Evolutionary conservation across 2,797 vertebrate genomes (phyloP).

Genomic region (Clamator glandarius): DNA sequence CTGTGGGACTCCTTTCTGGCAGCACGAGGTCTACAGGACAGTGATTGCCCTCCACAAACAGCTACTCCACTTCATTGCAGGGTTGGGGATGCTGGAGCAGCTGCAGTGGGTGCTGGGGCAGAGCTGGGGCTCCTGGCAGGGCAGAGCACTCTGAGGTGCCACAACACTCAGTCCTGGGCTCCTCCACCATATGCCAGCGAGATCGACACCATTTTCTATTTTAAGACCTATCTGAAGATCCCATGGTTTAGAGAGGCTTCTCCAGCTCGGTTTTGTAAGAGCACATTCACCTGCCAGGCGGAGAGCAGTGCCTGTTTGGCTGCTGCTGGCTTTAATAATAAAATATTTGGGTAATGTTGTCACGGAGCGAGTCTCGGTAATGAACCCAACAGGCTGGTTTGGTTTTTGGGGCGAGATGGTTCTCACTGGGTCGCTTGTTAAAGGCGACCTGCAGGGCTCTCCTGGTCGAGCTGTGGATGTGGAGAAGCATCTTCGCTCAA

Average conservation of each 20-base stretch:
- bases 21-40: not conserved
- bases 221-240: not conserved
- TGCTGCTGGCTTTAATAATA: not conserved
- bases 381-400: not conserved
- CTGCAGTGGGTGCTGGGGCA: not conserved
- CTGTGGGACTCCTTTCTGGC: not conserved
- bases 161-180: not conserved
- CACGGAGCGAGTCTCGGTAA: not conserved
- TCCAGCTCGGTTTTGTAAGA: not conserved
- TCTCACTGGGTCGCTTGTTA: not conserved
- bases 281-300: not conserved
- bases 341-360: conserved; percentile 38
- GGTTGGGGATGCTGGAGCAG: not conserved
- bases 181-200: rapidly evolving
- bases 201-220: not conserved
- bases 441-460: not conserved
- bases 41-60: not conserved
- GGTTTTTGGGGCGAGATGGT: not conserved
- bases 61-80: not conserved
- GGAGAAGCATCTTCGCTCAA: rapidly evolving
- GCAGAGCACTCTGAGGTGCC: not conserved
- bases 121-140: not conserved
- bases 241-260: not conserved
- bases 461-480: rapidly evolving
- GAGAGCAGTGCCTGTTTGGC: not conserved